phyloP scores from a whole-genome alignment of 2,888 invertebrate genomes.

The Drosophila subsilvestris region DNA sequence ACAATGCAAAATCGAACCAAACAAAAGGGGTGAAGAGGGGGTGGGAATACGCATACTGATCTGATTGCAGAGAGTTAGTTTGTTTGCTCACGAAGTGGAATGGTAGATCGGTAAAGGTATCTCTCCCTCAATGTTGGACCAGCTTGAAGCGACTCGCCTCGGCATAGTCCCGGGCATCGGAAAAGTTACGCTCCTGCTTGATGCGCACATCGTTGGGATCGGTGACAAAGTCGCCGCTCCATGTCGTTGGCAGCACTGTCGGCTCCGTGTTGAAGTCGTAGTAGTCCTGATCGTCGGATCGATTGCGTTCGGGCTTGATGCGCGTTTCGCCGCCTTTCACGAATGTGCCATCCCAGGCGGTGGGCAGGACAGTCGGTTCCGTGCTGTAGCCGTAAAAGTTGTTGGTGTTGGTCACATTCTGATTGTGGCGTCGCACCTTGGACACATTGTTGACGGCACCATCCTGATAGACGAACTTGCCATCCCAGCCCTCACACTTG shows the following conservation, averaged over 20 bases:
- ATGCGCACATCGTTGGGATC: slow-evolving; percentile 83
- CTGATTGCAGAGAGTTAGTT: slow-evolving; percentile 49
- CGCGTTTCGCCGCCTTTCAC: slow-evolving; percentile 78
- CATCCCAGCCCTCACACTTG: slow-evolving; percentile 84
- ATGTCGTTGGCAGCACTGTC: slow-evolving; percentile 80
- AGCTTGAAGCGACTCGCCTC: slow-evolving; percentile 80
- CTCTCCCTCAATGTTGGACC: slow-evolving; percentile 59
- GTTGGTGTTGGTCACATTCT: slow-evolving; percentile 81
- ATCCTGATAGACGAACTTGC: slow-evolving; percentile 81
- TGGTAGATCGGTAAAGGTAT: slow-evolving; percentile 8
- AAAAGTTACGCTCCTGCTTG: slow-evolving; percentile 82
- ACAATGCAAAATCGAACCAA: slow-evolving; percentile 55
- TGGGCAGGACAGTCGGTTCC: slow-evolving; percentile 81
- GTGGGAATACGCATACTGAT: slow-evolving; percentile 29
- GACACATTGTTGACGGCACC: slow-evolving; percentile 81
- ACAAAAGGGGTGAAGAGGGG: slow-evolving; percentile 33
- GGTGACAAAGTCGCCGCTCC: slow-evolving; percentile 82
- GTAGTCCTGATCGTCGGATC: slow-evolving; percentile 81
- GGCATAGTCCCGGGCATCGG: slow-evolving; percentile 83
- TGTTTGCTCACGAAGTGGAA: slow-evolving; percentile 19
- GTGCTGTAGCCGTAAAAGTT: slow-evolving; percentile 82
- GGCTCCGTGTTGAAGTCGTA: slow-evolving; percentile 79
- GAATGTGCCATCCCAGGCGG: slow-evolving; percentile 83
- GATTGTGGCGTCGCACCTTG: slow-evolving; percentile 81
- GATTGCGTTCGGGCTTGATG: slow-evolving; percentile 81